Evolutionary conservation across 2,888 invertebrate genomes (phyloP).

Genomic region (Spicauda simplicius): DNA sequence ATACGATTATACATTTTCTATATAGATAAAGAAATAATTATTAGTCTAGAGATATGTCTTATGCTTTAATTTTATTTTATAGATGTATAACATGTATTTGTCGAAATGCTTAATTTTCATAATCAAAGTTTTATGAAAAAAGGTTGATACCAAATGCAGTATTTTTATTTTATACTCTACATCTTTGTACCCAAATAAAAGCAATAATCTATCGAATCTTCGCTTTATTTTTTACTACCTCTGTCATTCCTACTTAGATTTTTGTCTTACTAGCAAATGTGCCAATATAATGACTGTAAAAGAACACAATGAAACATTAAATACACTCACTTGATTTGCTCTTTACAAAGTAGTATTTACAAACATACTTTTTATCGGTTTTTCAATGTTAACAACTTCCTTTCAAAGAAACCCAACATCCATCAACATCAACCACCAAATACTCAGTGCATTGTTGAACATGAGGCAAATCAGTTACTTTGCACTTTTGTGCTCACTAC

Average conservation of each 20-base stretch:
- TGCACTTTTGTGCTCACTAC: slow-evolving; percentile 53
- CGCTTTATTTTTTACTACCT: slow-evolving; percentile 48
- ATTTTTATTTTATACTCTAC: slow-evolving; percentile 84
- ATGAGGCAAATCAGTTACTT: slow-evolving; percentile 55
- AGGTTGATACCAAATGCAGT: slow-evolving; percentile 84
- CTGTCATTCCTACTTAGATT: neutral
- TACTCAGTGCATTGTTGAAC: slow-evolving; percentile 39
- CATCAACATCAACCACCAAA: slow-evolving; percentile 23
- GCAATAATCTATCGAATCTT: slow-evolving; percentile 65
- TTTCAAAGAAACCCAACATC: slow-evolving; percentile 20
- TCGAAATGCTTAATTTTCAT: slow-evolving; percentile 82
- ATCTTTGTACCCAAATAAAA: slow-evolving; percentile 83
- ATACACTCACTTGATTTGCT: slow-evolving; percentile 20
- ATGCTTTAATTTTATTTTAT: slow-evolving; percentile 81
- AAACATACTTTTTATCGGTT: slow-evolving; percentile 66
- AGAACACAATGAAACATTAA: slow-evolving; percentile 21
- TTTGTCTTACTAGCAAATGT: neutral
- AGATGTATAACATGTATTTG: slow-evolving; percentile 79
- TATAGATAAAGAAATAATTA: slow-evolving; percentile 72
- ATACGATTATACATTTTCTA: slow-evolving; percentile 81
- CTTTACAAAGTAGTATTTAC: slow-evolving; percentile 52
- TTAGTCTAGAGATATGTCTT: slow-evolving; percentile 74
- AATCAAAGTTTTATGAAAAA: slow-evolving; percentile 78
- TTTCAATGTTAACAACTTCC: slow-evolving; percentile 51
- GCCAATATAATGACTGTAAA: neutral